Percentiles rank a stretch among this genome's conserved stretches.
These are phyloP conservation scores for Diglossa brunneiventris DNA, from an alignment of 2,113 vertebrate species.

Conservation along the genomic window DNA sequence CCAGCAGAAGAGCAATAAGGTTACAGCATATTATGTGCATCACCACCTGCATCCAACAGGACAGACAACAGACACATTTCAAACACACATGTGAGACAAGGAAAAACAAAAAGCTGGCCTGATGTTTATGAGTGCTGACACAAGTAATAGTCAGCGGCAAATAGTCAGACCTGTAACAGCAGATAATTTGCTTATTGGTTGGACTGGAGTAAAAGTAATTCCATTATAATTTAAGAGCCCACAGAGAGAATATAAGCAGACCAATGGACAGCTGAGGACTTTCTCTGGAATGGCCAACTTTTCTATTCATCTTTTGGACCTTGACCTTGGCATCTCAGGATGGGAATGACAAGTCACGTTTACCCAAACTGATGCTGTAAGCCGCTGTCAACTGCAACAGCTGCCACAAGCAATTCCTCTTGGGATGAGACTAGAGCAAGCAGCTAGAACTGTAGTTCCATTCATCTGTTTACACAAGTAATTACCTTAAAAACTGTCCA, in stretches of 20 bases:
- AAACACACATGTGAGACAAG: background rate
- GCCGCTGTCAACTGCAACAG: background rate
- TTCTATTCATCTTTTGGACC: background rate
- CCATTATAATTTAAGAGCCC: background rate
- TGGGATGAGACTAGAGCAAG: background rate
- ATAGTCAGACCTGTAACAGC: background rate
- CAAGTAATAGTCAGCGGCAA: background rate
- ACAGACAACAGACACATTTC: background rate
- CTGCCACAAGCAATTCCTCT: background rate
- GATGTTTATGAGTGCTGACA: background rate
- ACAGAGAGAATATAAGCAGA: background rate
- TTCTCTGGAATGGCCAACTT: background rate
- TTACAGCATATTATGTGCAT: rapidly evolving
- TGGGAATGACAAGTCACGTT: background rate
- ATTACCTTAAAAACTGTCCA: background rate
- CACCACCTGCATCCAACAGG: background rate
- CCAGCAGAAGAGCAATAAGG: background rate
- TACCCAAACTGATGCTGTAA: background rate
- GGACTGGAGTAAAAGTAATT: background rate
- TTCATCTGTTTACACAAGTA: background rate
- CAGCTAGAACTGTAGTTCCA: background rate
- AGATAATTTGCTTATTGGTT: background rate
- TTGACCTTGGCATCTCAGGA: background rate
- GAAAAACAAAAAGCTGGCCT: background rate
- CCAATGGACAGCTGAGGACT: background rate